Conservation (phyloP, 2,797 vertebrate genomes). For the Okamejei kenojei region DNA sequence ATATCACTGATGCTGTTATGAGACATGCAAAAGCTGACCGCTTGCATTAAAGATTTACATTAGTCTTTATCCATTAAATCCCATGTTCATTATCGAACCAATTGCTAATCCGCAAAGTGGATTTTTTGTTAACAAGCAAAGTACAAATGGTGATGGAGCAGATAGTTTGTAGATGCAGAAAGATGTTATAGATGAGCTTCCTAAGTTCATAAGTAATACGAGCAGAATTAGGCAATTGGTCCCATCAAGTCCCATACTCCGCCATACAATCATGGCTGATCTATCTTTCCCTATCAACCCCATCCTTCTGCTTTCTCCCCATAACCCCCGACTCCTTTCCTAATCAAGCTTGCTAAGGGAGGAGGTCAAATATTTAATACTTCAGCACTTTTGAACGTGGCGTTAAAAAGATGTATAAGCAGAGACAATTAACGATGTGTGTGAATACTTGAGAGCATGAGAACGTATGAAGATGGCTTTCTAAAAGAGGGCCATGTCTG, state of each 20-base stretch:
- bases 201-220: too few relatives aligned
- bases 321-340: too few relatives aligned
- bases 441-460: neutral
- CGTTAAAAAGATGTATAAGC: neutral
- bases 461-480: neutral
- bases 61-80: neutral
- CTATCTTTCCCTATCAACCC: too few relatives aligned
- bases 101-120: neutral
- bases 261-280: too few relatives aligned
- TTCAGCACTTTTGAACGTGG: neutral
- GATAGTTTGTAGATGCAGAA: neutral
- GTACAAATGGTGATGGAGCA: neutral
- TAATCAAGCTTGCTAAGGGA: neutral
- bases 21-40: neutral
- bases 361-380: neutral
- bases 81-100: neutral
- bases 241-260: too few relatives aligned
- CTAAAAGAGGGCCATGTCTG: neutral
- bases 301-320: too few relatives aligned
- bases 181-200: neutral
- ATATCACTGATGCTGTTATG: too few relatives aligned
- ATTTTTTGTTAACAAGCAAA: neutral
- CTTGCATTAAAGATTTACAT: neutral
- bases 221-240: too few relatives aligned
- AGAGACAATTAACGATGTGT: neutral